Conservation (phyloP, 2,797 vertebrate species). For the Sus cebifrons region DNA sequence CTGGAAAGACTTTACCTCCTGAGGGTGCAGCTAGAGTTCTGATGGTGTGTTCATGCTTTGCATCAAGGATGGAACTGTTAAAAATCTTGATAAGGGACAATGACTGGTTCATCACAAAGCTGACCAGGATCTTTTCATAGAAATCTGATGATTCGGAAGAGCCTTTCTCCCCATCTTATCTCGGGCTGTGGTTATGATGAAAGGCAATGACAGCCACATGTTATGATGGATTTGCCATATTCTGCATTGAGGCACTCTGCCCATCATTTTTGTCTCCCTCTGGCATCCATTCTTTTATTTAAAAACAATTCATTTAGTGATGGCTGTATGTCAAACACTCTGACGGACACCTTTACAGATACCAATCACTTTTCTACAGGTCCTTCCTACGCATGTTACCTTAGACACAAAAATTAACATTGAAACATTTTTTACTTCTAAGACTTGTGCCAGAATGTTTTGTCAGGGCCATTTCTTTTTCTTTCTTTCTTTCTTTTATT, state of each 20-base stretch:
- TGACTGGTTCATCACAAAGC: neutral
- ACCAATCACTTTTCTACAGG: neutral
- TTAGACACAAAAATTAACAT: slow-evolving; percentile 1
- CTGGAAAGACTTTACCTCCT: neutral
- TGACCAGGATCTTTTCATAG: neutral
- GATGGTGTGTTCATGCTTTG: neutral
- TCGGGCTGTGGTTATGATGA: neutral
- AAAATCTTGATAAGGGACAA: neutral
- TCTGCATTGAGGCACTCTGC: neutral
- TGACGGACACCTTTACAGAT: neutral
- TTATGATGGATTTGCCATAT: neutral
- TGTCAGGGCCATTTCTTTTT: neutral
- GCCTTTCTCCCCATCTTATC: neutral
- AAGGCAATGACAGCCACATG: rapidly evolving
- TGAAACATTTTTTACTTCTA: slow-evolving; percentile 14
- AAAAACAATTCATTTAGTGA: neutral
- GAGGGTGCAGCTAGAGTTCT: neutral
- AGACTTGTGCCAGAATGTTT: neutral
- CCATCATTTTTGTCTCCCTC: neutral
- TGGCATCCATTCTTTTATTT: neutral
- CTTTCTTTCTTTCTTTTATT: too few relatives aligned
- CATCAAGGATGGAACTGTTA: neutral
- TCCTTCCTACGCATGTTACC: neutral
- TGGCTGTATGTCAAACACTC: neutral
- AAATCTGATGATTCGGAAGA: neutral